phyloP scores from a whole-genome alignment of 2,797 vertebrate genomes.

The Bufotes viridis region DNA sequence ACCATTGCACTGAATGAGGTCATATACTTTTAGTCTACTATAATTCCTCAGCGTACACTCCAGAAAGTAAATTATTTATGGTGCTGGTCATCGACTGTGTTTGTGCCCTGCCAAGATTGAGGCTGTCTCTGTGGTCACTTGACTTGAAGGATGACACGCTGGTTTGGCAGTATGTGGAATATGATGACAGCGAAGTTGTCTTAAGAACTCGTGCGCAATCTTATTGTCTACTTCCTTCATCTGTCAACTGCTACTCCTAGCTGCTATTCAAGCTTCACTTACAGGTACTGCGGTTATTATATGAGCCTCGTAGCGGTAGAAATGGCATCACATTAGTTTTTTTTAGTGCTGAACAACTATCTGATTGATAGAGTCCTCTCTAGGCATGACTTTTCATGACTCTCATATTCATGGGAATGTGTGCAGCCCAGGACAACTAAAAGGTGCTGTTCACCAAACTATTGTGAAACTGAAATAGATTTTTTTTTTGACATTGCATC shows the following conservation, averaged over 20 bases:
- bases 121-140: not conserved
- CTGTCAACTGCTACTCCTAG: not conserved
- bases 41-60: not conserved
- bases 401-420: not conserved
- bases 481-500: no score
- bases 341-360: not conserved
- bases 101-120: not conserved
- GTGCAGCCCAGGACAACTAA: no score
- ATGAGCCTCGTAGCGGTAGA: no score
- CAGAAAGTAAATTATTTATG: not conserved
- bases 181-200: not conserved
- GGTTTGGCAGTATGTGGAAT: not conserved
- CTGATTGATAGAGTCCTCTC: not conserved
- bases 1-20: constrained; percentile 27
- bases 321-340: not conserved
- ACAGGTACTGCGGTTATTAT: not conserved
- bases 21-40: constrained; percentile 6
- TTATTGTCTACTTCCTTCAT: not conserved
- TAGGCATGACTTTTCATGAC: not conserved
- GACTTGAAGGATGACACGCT: not conserved
- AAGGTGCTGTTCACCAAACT: not conserved
- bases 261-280: not conserved
- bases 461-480: not conserved
- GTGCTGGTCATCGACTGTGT: not conserved
- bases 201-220: not conserved